These are phyloP conservation scores for Xiphophorus birchmanni DNA, from an alignment of 2,797 vertebrate species.

Conservation along the genomic window DNA sequence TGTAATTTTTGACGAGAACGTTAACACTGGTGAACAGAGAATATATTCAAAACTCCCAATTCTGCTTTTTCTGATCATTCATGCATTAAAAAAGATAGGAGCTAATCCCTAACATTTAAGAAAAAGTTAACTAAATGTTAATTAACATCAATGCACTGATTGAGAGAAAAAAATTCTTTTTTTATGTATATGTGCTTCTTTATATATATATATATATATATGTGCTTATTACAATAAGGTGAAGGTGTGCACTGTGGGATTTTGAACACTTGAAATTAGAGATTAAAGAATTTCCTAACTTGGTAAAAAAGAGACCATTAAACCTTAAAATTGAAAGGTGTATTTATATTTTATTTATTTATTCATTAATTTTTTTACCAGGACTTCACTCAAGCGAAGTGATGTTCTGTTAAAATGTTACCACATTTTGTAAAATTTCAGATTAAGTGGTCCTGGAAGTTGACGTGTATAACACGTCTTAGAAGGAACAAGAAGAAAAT, in stretches of 20 bases:
- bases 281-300: background rate
- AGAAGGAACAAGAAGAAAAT: background rate
- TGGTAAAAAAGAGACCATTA: background rate
- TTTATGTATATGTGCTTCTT: too few species aligned
- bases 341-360: background rate
- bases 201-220: too few species aligned
- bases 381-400: background rate
- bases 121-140: background rate
- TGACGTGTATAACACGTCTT: background rate
- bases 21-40: background rate
- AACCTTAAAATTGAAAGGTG: background rate
- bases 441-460: background rate
- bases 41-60: background rate
- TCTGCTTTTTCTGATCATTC: background rate
- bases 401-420: background rate
- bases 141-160: background rate
- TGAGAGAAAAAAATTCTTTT: rapidly evolving
- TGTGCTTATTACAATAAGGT: background rate
- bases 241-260: background rate
- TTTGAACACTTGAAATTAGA: background rate
- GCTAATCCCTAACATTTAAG: background rate
- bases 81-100: background rate
- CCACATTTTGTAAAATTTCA: background rate
- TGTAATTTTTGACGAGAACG: background rate
- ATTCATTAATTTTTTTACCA: background rate